Evolutionary conservation across 2,113 vertebrate species (phyloP).

Genomic region (Oxyura jamaicensis): DNA sequence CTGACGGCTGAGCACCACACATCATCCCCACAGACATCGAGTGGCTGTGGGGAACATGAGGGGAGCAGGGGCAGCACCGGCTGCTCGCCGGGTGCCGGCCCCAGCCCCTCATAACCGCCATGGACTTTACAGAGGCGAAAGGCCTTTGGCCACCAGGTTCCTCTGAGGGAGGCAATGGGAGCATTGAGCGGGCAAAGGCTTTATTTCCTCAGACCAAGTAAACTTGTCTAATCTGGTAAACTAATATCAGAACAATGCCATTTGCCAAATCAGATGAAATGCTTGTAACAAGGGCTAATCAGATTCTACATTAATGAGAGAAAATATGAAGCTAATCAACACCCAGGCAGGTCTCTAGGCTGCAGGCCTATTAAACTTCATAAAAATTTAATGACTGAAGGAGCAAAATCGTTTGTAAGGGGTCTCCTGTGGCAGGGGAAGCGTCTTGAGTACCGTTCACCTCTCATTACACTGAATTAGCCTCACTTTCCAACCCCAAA

Average conservation of each 20-base stretch:
- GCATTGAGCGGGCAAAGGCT: neutral
- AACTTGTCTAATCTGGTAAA: conserved; percentile 38
- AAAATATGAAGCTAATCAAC: conserved; percentile 88
- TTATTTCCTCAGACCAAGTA: conserved; percentile 3
- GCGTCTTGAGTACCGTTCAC: conserved; percentile 72
- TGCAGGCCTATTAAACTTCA: conserved; percentile 89
- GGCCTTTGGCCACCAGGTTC: neutral
- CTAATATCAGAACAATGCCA: conserved; percentile 63
- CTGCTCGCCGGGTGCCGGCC: too few species aligned
- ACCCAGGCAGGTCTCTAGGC: conserved; percentile 84
- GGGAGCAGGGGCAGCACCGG: neutral
- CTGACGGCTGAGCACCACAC: neutral
- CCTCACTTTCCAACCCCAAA: conserved; percentile 73
- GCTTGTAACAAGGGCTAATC: conserved; percentile 85
- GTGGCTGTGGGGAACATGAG: neutral
- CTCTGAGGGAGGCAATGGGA: neutral
- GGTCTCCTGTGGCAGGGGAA: conserved; percentile 80
- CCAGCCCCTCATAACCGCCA: neutral
- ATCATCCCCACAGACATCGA: too few species aligned
- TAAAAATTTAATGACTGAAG: conserved; percentile 92
- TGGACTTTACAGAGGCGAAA: neutral
- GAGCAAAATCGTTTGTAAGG: conserved; percentile 85
- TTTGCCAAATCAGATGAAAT: conserved; percentile 71
- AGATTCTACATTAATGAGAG: conserved; percentile 89
- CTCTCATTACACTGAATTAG: conserved; percentile 74